These are phyloP conservation scores for Eudorcas thomsonii DNA, from an alignment of 2,113 vertebrate species.

Conservation along the genomic window DNA sequence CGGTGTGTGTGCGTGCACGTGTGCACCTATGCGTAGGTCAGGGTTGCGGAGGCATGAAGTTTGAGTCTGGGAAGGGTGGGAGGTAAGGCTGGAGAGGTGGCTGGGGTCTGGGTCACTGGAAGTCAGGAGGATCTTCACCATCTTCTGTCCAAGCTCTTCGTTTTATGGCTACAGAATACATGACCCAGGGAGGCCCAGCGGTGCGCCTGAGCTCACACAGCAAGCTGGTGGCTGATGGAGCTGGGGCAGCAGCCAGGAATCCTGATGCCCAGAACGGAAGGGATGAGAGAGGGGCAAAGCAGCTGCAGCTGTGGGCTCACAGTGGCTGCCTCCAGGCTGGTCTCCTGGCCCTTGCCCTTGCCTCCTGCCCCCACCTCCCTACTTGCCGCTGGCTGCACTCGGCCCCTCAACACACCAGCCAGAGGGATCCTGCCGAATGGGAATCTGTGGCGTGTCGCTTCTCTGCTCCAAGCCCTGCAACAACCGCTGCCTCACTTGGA, in stretches of 20 bases:
- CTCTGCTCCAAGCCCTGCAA: background rate
- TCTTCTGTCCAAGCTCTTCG: background rate
- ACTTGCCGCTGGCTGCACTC: background rate
- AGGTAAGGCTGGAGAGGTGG: background rate
- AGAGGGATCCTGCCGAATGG: background rate
- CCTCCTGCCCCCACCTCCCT: background rate
- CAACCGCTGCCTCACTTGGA: background rate
- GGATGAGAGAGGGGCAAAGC: background rate
- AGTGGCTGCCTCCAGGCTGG: background rate
- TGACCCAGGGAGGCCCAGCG: background rate
- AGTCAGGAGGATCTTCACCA: background rate
- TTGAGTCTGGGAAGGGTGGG: background rate
- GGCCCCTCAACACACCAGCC: background rate
- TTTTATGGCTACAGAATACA: background rate
- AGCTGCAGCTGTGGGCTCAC: background rate
- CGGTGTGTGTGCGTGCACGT: accelerated
- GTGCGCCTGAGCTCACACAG: background rate
- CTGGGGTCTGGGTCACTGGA: background rate
- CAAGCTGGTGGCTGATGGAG: background rate
- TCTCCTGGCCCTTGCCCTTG: background rate
- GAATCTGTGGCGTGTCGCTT: background rate
- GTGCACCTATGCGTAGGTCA: background rate
- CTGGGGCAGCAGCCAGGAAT: background rate
- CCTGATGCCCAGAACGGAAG: background rate
- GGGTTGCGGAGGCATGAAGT: background rate